Conservation (phyloP, 2,888 invertebrate genomes). For the Strigamia maritima region DNA sequence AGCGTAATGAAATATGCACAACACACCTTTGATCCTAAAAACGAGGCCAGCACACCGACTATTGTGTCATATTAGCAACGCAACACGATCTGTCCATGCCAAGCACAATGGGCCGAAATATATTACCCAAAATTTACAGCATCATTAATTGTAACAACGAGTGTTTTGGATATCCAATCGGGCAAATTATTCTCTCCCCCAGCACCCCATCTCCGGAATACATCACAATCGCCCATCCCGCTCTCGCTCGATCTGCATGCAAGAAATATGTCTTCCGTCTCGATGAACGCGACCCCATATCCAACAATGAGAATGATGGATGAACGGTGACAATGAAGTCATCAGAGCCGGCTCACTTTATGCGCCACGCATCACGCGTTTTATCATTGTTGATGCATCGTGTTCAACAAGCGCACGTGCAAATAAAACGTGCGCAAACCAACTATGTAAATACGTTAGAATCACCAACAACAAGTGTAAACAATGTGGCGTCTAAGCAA, state of each 20-base stretch:
- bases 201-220: not conserved
- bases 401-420: slow-evolving; percentile 2
- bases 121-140: not conserved
- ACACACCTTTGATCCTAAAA: no score
- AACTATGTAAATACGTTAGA: no score
- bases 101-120: not conserved
- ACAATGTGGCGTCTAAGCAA: no score
- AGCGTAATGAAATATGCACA: no score
- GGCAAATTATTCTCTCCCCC: slow-evolving; percentile 14
- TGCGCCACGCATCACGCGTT: not conserved
- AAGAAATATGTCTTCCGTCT: slow-evolving; percentile 29
- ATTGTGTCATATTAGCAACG: not conserved
- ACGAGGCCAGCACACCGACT: not conserved
- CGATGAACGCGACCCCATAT: slow-evolving; percentile 27
- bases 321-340: slow-evolving; percentile 26
- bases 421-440: not conserved
- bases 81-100: not conserved
- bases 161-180: not conserved
- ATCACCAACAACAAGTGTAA: no score
- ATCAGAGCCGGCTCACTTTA: not conserved
- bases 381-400: not conserved
- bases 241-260: slow-evolving; percentile 21
- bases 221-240: not conserved
- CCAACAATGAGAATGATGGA: slow-evolving; percentile 29
- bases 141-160: slow-evolving; percentile 8